Base-by-base conservation (phyloP, 2,888 invertebrate species). In the Clivina fossor region DNA sequence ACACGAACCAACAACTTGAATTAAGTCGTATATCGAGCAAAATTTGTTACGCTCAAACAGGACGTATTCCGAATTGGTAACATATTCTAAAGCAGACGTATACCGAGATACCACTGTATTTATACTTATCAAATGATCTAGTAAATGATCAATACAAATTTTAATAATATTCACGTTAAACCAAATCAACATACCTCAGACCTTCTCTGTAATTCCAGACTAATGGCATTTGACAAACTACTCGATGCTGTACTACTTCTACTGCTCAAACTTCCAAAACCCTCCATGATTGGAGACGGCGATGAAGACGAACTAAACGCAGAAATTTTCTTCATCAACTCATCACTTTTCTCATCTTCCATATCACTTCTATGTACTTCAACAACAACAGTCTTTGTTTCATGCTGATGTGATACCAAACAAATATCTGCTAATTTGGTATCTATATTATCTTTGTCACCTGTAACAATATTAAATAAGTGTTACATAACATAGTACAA, bases 311-410 rank as follows among this genome's bases (percentile, higher is more conserved):
- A 66, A 62, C 71, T 76, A n/a, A n/a, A n/a, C n/a, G n/a, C n/a
- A n/a, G n/a, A n/a, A n/a, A n/a, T n/a, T 66, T 71, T 75, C 58
- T 59, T 69, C 61, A 68, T 65, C 62, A 60, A 58, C 28, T 63
- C 64, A 32, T 67, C 64, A 59, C 62, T 63, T 61, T 61, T 66
- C 22, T 62, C 58, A 55, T 60, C 58, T 24, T 73, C 72, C 3
- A 67, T 65, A 58, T 75, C 74, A 63, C 74, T 78, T 63, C 80
- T 78, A 69, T 88, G 88, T n/a, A 88, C 87, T 71, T 89, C 88
- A 5, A 88, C 88, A 18, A 85, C 82, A 55, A 88, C 83, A 15
- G 84, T 85, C 71, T 87, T 86, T 58, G 74, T 77, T 62, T 80
- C 79, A 47, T 68, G 73, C 58, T 75, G 76, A 57, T 74, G 73